A percentile compares a stretch with the other conserved stretches of the same genome.
Conservation (phyloP, 2,113 vertebrate species). For the Dascyllus trimaculatus region DNA sequence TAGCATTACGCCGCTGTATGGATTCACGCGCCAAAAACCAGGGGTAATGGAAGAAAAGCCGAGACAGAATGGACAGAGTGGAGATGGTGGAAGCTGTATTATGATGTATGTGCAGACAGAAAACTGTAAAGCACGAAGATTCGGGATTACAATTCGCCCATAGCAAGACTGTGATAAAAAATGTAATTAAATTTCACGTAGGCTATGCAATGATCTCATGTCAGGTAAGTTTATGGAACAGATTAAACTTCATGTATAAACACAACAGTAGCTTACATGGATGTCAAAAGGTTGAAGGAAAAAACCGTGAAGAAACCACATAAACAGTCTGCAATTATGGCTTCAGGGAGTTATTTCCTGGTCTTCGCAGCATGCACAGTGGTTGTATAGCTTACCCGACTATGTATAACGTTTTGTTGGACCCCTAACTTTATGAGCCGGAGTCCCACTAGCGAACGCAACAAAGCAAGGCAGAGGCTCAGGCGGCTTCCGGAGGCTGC, state of each 20-base stretch:
- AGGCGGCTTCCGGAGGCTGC: constrained; percentile 22
- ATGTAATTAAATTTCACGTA: constrained; percentile 20
- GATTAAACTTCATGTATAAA: neutral
- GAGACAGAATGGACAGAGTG: constrained; percentile 11
- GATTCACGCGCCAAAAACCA: constrained; percentile 56
- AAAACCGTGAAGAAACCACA: neutral
- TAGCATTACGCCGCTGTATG: constrained; percentile 57
- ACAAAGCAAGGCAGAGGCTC: constrained; percentile 21
- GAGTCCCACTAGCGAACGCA: constrained; percentile 29
- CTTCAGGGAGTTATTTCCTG: constrained; percentile 21
- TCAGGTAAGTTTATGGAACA: neutral
- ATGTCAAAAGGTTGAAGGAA: constrained; percentile 11
- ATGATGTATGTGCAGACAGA: constrained; percentile 38
- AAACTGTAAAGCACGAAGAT: constrained; percentile 12
- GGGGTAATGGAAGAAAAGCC: constrained; percentile 43
- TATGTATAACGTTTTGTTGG: constrained; percentile 55
- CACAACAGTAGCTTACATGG: neutral
- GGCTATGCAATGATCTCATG: neutral
- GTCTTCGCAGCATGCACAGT: neutral
- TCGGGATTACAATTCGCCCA: neutral
- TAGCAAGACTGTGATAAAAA: neutral
- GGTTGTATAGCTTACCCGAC: constrained; percentile 32
- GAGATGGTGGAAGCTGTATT: constrained; percentile 10
- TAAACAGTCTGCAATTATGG: constrained; percentile 1
- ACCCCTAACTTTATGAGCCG: constrained; percentile 55